Base-by-base conservation (phyloP, 1,140 invertebrate species). In the Solenopsis invicta region DNA sequence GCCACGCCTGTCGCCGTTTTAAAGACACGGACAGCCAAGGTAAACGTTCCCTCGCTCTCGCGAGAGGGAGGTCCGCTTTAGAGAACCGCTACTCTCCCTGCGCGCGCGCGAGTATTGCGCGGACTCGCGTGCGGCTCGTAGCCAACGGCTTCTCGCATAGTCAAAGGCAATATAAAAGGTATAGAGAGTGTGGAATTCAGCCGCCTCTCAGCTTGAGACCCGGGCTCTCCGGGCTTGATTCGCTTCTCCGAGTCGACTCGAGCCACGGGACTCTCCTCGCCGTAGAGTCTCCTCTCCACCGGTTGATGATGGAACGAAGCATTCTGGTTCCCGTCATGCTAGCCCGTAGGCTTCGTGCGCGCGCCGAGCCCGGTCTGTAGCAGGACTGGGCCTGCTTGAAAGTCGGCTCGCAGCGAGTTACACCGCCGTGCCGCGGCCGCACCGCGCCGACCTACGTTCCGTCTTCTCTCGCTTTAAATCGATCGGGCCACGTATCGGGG, bases 141-240 rank as follows among this genome's bases (percentile, higher is more conserved):
- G 91, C 93, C 92, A 93, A 92, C 92, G 92, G 84, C 87, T 85
- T 91, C 87, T 87, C 91, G 90, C 93, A 92, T 93, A 93, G 92
- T 92, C 92, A 93, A 93, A 92, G 91, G 92, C 89, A 93, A 93
- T 93, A 93, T 93, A 92, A 94, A 93, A 93, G 92, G 91, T 93
- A 93, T 93, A 93, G 92, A 93, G 92, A 92, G 91, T 91, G 92
- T 94, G 94, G 93, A 94, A 94, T 94, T 94, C 93, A 94, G 93
- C 89, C 92, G 94, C 87, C 93, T 94, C 94, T 93, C 94, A 93
- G 94, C 94, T 94, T 94, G 93, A 94, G 91, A 93, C 92, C 87
- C 85, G 87, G 54, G 84, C 82, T 85, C 82, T 85, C 82, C 72
- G 72, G 72, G 81, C 74, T 87, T 86, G 82, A 88, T 85, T 87